Percentiles rank a stretch among this genome's conserved stretches.
These are phyloP conservation scores for Mimachlamys varia DNA, from an alignment of 2,888 invertebrate genomes.

Conservation along the genomic window DNA sequence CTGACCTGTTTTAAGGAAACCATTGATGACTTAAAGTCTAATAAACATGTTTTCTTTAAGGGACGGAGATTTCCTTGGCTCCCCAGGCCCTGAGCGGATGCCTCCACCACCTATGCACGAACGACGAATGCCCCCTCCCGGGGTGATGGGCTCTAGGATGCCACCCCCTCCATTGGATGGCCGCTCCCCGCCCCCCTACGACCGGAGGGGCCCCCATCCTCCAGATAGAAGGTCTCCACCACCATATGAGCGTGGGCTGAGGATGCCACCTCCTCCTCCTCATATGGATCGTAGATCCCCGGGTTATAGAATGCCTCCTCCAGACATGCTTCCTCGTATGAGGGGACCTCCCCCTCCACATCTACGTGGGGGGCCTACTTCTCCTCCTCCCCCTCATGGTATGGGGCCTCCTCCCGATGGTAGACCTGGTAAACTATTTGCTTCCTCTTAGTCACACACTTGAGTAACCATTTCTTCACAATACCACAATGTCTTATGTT, in stretches of 20 bases:
- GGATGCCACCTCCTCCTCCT: slow-evolving; percentile 59
- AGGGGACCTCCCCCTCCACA: slow-evolving; percentile 58
- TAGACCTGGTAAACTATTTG: background rate
- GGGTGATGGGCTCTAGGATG: slow-evolving; percentile 53
- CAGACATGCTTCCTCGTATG: slow-evolving; percentile 54
- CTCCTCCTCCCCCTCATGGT: slow-evolving; percentile 52
- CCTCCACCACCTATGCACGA: slow-evolving; percentile 58
- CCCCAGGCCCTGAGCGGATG: slow-evolving; percentile 52
- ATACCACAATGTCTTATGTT: background rate
- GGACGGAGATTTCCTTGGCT: slow-evolving; percentile 58
- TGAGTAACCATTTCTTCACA: background rate
- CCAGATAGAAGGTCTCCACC: slow-evolving; percentile 68
- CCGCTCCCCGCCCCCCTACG: slow-evolving; percentile 64
- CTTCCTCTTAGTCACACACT: slow-evolving; percentile 6
- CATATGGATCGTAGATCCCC: slow-evolving; percentile 59
- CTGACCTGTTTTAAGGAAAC: background rate
- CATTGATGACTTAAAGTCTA: too few species aligned
- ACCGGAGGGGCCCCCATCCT: slow-evolving; percentile 54
- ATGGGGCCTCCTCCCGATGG: slow-evolving; percentile 34
- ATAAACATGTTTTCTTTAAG: slow-evolving; percentile 43
- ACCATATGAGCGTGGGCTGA: slow-evolving; percentile 61
- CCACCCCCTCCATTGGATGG: slow-evolving; percentile 58
- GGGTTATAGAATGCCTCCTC: slow-evolving; percentile 54
- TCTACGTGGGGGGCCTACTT: slow-evolving; percentile 50
- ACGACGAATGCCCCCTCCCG: slow-evolving; percentile 53